Evolutionary conservation across 2,113 vertebrate genomes (phyloP).

Genomic region (Cariama cristata): DNA sequence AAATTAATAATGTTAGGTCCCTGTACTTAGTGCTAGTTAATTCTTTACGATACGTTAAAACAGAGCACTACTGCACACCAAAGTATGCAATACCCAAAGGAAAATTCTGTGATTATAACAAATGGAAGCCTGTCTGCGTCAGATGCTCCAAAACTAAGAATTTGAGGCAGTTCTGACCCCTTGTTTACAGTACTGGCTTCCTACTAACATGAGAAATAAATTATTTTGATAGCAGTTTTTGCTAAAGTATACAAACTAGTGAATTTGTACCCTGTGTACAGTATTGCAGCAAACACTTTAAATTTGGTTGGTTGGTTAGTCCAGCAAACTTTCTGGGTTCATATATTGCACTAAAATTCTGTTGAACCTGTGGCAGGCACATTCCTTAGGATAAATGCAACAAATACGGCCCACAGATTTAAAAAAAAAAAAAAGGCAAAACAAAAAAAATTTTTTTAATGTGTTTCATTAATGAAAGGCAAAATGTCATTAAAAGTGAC

Average conservation of each 20-base stretch:
- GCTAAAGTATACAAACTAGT: conserved; percentile 71
- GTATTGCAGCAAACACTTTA: conserved; percentile 83
- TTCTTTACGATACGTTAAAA: conserved; percentile 78
- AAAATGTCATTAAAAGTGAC: conserved; percentile 92
- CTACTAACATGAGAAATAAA: conserved; percentile 69
- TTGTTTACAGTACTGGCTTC: conserved; percentile 82
- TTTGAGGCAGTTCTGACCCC: conserved; percentile 77
- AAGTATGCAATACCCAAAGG: conserved; percentile 83
- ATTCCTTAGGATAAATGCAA: conserved; percentile 95
- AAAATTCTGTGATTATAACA: conserved; percentile 70
- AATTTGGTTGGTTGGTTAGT: conserved; percentile 81
- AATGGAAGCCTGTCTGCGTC: conserved; percentile 72
- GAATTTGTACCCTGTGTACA: conserved; percentile 75
- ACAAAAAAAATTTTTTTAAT: conserved; percentile 79
- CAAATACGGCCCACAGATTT: conserved; percentile 86
- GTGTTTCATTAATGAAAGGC: conserved; percentile 89
- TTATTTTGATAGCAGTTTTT: conserved; percentile 64
- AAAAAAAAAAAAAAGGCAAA: not conserved
- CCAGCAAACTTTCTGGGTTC: conserved; percentile 91
- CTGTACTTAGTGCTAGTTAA: conserved; percentile 72
- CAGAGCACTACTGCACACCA: conserved; percentile 84
- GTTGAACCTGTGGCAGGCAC: conserved; percentile 94
- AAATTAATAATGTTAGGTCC: conserved; percentile 58
- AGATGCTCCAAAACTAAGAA: conserved; percentile 71
- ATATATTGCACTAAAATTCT: conserved; percentile 98